A percentile compares a stretch with the other conserved stretches of the same genome.
Conservation (phyloP, 2,888 invertebrate genomes). For the Mythimna impura region DNA sequence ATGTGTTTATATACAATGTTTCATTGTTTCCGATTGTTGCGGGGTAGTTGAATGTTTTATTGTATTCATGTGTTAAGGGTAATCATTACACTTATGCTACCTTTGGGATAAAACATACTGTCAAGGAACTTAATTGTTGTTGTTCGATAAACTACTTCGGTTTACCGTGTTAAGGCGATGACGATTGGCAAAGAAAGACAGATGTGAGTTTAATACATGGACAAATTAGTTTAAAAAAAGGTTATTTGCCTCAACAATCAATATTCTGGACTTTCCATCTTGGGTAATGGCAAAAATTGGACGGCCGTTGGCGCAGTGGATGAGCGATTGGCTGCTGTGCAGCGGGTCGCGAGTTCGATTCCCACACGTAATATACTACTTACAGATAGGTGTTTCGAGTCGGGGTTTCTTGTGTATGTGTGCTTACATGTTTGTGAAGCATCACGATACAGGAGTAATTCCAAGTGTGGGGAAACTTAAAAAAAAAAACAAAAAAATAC, state of each 20-base stretch:
- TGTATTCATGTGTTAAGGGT: neutral
- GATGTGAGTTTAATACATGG: neutral
- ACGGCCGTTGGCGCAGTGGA: no score
- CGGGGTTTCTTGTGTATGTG: no score
- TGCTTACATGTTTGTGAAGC: no score
- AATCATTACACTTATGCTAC: neutral
- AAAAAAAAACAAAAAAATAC: no score
- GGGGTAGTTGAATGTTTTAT: constrained; percentile 7
- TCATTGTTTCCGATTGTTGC: constrained; percentile 8
- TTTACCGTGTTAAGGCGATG: neutral
- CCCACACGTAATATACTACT: no score
- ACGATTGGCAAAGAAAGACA: neutral
- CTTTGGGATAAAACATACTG: no score
- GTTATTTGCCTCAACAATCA: neutral
- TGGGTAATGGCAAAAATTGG: neutral
- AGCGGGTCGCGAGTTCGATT: no score
- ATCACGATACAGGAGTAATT: no score
- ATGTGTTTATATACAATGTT: constrained; percentile 31
- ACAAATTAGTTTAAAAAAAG: neutral
- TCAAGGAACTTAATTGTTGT: neutral
- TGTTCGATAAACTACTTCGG: neutral
- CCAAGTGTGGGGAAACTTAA: no score
- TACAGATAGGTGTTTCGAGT: no score
- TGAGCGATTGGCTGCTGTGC: no score
- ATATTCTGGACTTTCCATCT: neutral